A percentile compares a stretch with the other conserved stretches of the same genome.
Evolutionary conservation across 30 jellyfish, hydroid and myxozoan species (phyloP).

Genomic region (Mastigias papua): DNA sequence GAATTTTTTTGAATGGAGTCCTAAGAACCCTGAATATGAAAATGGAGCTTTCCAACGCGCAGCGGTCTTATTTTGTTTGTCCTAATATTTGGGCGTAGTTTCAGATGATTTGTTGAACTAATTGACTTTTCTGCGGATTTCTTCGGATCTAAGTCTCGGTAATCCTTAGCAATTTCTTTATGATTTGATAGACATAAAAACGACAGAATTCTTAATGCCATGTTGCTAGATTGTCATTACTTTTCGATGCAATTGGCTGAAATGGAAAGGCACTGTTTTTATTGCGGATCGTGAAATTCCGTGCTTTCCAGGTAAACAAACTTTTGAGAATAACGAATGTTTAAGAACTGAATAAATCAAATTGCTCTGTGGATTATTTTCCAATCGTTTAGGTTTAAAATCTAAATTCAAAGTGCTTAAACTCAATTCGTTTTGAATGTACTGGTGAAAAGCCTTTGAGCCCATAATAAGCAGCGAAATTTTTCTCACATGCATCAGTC

Average conservation of each 20-base stretch:
- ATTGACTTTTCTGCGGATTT: background rate
- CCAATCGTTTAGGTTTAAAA: too few species aligned
- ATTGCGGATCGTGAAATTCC: background rate
- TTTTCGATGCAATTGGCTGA: background rate
- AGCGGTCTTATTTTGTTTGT: background rate
- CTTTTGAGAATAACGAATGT: background rate
- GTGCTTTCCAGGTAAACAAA: constrained; percentile 2
- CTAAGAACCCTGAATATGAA: too few species aligned
- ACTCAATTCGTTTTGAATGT: too few species aligned
- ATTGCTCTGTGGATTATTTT: too few species aligned
- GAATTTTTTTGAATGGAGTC: too few species aligned
- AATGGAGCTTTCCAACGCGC: too few species aligned
- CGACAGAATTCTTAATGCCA: background rate
- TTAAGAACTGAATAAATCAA: background rate
- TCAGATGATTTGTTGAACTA: background rate
- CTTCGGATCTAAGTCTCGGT: background rate
- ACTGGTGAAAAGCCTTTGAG: too few species aligned
- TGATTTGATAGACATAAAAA: background rate
- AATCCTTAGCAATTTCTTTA: background rate
- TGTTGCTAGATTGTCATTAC: background rate
- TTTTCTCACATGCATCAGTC: too few species aligned
- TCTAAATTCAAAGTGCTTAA: too few species aligned
- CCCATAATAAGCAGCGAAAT: too few species aligned
- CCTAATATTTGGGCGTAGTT: background rate
- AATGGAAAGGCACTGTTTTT: background rate